Conservation (phyloP, 2,113 vertebrate species). For the Ivindomyrus marchei region DNA sequence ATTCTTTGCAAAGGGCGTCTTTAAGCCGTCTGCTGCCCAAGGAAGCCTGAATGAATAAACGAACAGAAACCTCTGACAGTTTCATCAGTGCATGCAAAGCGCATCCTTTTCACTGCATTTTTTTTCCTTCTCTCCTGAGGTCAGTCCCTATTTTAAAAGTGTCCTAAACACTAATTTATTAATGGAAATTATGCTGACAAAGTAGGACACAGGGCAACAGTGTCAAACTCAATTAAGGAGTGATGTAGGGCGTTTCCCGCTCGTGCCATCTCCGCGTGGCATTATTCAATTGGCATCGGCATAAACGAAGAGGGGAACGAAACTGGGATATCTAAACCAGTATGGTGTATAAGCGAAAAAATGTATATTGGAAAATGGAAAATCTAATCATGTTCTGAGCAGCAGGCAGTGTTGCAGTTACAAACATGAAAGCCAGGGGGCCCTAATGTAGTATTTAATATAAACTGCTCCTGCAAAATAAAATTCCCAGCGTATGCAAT, state of each 20-base stretch:
- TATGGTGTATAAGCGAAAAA: background rate
- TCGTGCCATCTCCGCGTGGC: background rate
- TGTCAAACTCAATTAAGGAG: constrained; percentile 2
- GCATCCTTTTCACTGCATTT: background rate
- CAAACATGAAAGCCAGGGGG: background rate
- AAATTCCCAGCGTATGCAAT: background rate
- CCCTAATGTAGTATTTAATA: background rate
- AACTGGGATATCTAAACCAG: background rate
- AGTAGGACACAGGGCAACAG: background rate
- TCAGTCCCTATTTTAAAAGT: background rate
- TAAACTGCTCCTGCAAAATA: background rate
- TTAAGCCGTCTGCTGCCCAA: background rate
- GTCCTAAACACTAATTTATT: background rate
- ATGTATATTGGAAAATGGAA: background rate
- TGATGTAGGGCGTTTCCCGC: background rate
- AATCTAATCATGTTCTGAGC: background rate
- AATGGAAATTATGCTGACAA: background rate
- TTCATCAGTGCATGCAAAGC: background rate
- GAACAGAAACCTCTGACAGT: background rate
- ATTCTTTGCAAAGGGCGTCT: background rate
- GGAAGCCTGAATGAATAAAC: background rate
- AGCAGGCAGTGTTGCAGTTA: background rate
- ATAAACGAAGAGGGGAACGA: background rate
- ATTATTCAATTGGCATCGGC: background rate
- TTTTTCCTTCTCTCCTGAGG: background rate